These are phyloP conservation scores for Coranthus polyacanthus DNA, from an alignment of 2,797 vertebrate species.

Conservation along the genomic window DNA sequence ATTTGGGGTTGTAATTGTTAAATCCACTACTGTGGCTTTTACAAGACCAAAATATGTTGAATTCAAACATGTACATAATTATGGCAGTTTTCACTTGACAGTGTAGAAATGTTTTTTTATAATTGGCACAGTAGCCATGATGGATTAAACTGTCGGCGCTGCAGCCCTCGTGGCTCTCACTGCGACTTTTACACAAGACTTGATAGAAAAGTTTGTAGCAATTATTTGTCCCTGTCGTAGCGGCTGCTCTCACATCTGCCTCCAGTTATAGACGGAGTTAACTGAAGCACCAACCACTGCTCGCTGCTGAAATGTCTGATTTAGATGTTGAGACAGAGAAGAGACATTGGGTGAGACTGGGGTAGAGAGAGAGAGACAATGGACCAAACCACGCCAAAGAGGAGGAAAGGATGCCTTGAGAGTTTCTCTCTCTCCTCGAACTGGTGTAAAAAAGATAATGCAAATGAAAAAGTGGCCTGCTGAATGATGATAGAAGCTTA, in stretches of 20 bases:
- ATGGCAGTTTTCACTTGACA: no score
- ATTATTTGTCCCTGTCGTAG: conserved; percentile 53
- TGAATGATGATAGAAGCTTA: conserved; percentile 72
- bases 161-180: conserved; percentile 28
- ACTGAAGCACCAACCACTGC: conserved; percentile 21
- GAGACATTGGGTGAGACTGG: not conserved
- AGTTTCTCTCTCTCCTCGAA: conserved; percentile 44
- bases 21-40: no score
- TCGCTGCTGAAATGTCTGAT: conserved; percentile 38
- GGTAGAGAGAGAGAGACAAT: conserved; percentile 13
- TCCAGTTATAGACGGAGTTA: conserved; percentile 42
- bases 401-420: conserved; percentile 49
- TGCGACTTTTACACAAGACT: conserved; percentile 49
- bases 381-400: conserved; percentile 25
- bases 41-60: not conserved
- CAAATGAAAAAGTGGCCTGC: conserved; percentile 60
- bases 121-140: conserved; percentile 24
- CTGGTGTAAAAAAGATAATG: conserved; percentile 65
- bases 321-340: conserved; percentile 36
- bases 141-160: conserved; percentile 23
- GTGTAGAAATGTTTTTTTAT: conserved; percentile 11
- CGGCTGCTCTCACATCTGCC: conserved; percentile 39
- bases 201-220: conserved; percentile 43
- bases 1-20: no score
- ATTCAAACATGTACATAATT: conserved; percentile 17